Evolutionary conservation across 2,888 invertebrate species (phyloP).

Genomic region (Pycnomerus fuliginosus): DNA sequence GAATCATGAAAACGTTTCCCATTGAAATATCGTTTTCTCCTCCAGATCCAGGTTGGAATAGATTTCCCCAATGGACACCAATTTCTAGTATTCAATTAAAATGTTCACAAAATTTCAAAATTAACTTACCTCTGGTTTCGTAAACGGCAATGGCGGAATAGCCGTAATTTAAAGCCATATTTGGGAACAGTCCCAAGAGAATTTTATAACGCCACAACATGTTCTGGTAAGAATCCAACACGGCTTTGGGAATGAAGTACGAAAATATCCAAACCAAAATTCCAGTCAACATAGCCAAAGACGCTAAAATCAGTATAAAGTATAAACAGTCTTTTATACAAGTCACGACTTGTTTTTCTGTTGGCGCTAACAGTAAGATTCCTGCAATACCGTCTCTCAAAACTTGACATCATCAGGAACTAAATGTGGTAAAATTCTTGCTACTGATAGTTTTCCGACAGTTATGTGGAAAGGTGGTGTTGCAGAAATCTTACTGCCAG

Average conservation of each 20-base stretch:
- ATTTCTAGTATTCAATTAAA: slow-evolving; percentile 42
- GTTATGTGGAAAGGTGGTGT: no score
- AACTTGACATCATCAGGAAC: no score
- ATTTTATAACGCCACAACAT: slow-evolving; percentile 31
- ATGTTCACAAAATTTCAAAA: slow-evolving; percentile 1
- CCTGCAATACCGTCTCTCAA: no score
- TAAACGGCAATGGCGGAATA: slow-evolving; percentile 43
- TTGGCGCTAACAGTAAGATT: no score
- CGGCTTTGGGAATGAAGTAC: slow-evolving; percentile 40
- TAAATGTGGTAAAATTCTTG: no score
- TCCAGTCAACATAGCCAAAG: slow-evolving; percentile 44
- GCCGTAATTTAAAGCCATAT: slow-evolving; percentile 46
- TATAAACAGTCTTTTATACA: no score
- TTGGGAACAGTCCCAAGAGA: slow-evolving; percentile 44
- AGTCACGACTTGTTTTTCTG: no score
- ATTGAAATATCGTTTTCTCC: slow-evolving; percentile 44
- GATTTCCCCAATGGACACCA: slow-evolving; percentile 53
- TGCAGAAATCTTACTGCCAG: no score
- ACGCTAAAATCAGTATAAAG: slow-evolving; percentile 41
- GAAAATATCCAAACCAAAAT: slow-evolving; percentile 47
- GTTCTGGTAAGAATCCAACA: slow-evolving; percentile 26
- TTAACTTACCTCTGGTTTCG: slow-evolving; percentile 44
- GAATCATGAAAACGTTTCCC: slow-evolving; percentile 52
- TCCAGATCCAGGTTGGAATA: slow-evolving; percentile 46
- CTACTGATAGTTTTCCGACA: no score